phyloP scores from a whole-genome alignment of 2,888 invertebrate species.

The Tipula unca region DNA sequence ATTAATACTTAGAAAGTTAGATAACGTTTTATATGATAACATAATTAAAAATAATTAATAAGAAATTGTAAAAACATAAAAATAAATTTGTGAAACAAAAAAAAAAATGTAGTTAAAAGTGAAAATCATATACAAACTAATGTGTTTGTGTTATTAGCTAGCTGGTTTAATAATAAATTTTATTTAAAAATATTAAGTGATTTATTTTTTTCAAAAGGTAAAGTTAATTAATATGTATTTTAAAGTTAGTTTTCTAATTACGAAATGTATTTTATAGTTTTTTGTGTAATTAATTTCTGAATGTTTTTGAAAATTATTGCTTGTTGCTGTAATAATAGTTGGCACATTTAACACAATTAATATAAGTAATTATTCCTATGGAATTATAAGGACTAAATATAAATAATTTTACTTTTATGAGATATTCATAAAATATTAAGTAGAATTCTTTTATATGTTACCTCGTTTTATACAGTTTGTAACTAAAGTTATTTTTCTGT shows the following conservation, averaged over 20 bases:
- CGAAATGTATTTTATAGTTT: background rate
- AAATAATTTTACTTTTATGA: background rate
- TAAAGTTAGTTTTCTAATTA: background rate
- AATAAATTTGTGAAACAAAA: background rate
- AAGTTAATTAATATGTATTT: background rate
- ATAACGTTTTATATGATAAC: background rate
- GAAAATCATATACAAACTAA: background rate
- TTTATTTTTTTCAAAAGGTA: background rate
- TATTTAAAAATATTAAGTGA: background rate
- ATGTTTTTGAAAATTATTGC: background rate
- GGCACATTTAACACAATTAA: background rate
- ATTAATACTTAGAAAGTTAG: background rate
- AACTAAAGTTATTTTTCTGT: background rate
- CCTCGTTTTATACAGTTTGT: background rate
- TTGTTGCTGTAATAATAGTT: background rate
- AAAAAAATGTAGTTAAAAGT: background rate
- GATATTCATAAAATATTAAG: background rate
- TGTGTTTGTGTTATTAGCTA: background rate
- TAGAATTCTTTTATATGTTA: background rate
- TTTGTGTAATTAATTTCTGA: conserved; percentile 2
- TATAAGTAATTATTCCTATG: background rate
- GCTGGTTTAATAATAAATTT: background rate
- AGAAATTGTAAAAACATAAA: background rate
- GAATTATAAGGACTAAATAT: background rate
- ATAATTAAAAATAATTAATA: background rate